Evolutionary conservation across 2,113 vertebrate species (phyloP).

Genomic region (Myotis davidii): DNA sequence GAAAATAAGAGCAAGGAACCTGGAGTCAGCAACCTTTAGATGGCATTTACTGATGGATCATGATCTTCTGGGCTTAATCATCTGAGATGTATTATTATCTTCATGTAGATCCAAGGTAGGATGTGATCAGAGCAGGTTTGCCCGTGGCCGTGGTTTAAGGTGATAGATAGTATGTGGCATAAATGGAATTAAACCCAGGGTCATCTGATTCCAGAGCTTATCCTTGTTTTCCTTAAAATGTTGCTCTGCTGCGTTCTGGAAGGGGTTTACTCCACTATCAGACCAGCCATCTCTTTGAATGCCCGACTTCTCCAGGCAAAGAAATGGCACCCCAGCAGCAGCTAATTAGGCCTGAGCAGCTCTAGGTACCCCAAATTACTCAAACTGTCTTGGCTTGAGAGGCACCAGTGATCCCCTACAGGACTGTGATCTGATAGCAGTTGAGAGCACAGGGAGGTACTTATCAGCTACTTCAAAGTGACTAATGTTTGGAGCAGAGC

Average conservation of each 20-base stretch:
- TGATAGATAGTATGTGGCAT: not conserved
- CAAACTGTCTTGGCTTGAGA: not conserved
- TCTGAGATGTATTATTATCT: not conserved
- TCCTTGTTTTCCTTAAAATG: not conserved
- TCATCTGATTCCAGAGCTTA: not conserved
- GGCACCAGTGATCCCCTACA: not conserved
- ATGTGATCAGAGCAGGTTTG: not conserved
- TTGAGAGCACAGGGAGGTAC: not conserved
- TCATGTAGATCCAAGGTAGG: not conserved
- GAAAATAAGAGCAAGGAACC: too few relatives aligned
- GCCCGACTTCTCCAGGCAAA: not conserved
- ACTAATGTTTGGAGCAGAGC: conserved; percentile 20
- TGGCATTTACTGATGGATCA: not conserved
- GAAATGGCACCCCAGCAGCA: not conserved
- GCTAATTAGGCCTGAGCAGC: not conserved
- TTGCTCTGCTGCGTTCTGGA: not conserved
- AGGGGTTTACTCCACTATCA: not conserved
- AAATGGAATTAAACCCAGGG: not conserved
- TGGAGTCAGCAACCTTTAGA: not conserved
- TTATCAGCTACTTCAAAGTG: conserved; percentile 34
- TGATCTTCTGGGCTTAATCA: not conserved
- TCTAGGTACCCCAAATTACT: conserved; percentile 6
- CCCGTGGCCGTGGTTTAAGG: not conserved
- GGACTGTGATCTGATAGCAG: conserved; percentile 28
- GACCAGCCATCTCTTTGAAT: not conserved